These are phyloP conservation scores for Saccostrea cuccullata DNA, from an alignment of 1,140 invertebrate species.

Conservation along the genomic window DNA sequence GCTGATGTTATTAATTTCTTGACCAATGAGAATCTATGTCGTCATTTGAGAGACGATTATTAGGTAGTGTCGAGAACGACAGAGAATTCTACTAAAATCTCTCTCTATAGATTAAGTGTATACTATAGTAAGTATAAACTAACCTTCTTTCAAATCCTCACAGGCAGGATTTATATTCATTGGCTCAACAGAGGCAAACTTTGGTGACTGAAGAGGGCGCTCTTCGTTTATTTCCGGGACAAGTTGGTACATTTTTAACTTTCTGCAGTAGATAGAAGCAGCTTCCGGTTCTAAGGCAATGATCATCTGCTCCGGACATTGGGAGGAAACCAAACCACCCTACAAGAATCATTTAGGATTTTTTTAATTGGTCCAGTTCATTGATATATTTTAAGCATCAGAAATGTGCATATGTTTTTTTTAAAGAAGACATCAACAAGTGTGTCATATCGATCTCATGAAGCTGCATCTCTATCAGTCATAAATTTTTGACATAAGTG, in stretches of 20 bases:
- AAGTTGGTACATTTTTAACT: slow-evolving; percentile 80
- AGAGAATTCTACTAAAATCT: no score
- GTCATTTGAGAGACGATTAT: no score
- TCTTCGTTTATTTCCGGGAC: slow-evolving; percentile 76
- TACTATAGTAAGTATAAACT: no score
- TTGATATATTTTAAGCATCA: not conserved
- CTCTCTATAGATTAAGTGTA: no score
- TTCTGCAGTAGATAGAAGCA: slow-evolving; percentile 83
- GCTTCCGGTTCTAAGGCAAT: slow-evolving; percentile 84
- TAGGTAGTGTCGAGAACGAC: no score
- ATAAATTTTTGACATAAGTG: not conserved
- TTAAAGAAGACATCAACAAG: no score
- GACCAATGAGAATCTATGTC: no score
- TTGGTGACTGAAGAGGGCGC: slow-evolving; percentile 63
- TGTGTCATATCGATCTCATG: no score
- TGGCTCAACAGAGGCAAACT: slow-evolving; percentile 52
- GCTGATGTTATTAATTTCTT: no score
- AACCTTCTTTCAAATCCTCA: slow-evolving; percentile 63
- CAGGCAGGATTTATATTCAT: slow-evolving; percentile 63
- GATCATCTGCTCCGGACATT: slow-evolving; percentile 80
- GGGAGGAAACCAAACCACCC: slow-evolving; percentile 80
- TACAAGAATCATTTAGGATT: slow-evolving; percentile 60
- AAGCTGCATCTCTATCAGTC: no score
- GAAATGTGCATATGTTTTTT: not conserved
- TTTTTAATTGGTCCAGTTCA: not conserved